Evolutionary conservation across 1,140 invertebrate species (phyloP).

Genomic region (Bursaphelenchus mucronatus): DNA sequence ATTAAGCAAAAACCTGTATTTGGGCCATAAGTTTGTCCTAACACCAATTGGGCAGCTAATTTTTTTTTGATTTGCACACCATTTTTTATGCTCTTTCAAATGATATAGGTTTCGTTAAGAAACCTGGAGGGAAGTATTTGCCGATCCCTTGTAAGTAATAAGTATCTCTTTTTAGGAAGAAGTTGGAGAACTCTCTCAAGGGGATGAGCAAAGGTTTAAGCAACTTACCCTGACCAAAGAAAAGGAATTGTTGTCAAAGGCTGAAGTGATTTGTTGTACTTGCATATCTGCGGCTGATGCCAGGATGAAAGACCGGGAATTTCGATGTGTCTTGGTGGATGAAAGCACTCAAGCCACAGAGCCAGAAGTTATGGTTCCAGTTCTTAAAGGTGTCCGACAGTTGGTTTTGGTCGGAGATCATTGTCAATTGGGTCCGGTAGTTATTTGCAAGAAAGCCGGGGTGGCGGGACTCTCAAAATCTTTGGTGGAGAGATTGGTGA

Average conservation of each 20-base stretch:
- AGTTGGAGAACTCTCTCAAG: slow-evolving; percentile 50
- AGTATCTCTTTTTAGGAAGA: slow-evolving; percentile 48
- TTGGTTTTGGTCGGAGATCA: slow-evolving; percentile 96
- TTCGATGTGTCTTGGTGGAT: slow-evolving; percentile 91
- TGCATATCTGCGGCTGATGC: slow-evolving; percentile 97
- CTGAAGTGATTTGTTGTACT: slow-evolving; percentile 97
- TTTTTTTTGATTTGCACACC: too few relatives aligned
- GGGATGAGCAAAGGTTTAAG: slow-evolving; percentile 88
- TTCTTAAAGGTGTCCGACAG: slow-evolving; percentile 91
- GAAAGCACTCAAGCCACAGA: slow-evolving; percentile 93
- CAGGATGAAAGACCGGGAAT: slow-evolving; percentile 80
- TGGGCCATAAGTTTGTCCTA: too few relatives aligned
- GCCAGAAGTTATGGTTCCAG: slow-evolving; percentile 96
- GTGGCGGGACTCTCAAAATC: slow-evolving; percentile 92
- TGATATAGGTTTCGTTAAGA: too few relatives aligned
- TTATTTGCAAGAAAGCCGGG: slow-evolving; percentile 84
- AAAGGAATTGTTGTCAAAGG: slow-evolving; percentile 83
- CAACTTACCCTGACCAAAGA: slow-evolving; percentile 85
- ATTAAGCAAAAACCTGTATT: too few relatives aligned
- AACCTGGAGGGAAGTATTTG: too few relatives aligned
- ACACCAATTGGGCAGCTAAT: too few relatives aligned
- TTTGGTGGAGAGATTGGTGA: slow-evolving; percentile 91
- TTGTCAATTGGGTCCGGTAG: slow-evolving; percentile 65
- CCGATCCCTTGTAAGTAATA: too few relatives aligned
- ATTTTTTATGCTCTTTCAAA: too few relatives aligned